Percentiles rank a stretch among this genome's conserved stretches.
These are phyloP conservation scores for Macrosteles quadrilineatus DNA, from an alignment of 1,140 invertebrate species.

Conservation along the genomic window DNA sequence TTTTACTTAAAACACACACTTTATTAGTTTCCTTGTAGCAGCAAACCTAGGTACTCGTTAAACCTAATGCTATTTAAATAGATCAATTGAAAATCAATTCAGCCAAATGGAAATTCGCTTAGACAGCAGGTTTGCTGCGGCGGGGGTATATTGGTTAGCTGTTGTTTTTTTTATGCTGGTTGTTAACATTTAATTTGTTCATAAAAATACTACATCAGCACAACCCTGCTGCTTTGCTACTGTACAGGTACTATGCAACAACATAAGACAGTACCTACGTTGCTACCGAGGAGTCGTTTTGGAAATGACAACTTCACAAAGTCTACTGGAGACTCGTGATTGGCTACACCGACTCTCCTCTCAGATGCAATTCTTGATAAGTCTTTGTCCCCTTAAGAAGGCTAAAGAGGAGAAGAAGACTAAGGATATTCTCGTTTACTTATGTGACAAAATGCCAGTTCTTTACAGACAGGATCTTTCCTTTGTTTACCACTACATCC, in stretches of 20 bases:
- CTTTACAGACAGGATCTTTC: slow-evolving; percentile 57
- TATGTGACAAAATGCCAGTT: slow-evolving; percentile 48
- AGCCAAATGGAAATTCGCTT: too few relatives aligned
- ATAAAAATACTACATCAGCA: too few relatives aligned
- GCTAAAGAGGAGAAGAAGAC: not conserved
- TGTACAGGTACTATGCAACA: slow-evolving; percentile 56
- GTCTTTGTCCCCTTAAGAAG: not conserved
- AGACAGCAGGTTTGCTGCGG: too few relatives aligned
- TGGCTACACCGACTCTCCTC: not conserved
- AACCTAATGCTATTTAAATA: too few relatives aligned
- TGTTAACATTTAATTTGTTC: too few relatives aligned
- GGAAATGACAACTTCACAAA: slow-evolving; percentile 51
- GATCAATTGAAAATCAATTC: too few relatives aligned
- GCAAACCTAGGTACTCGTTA: too few relatives aligned
- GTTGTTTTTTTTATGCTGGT: too few relatives aligned
- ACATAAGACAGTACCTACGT: slow-evolving; percentile 56
- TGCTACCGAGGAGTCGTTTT: slow-evolving; percentile 56
- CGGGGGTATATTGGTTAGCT: too few relatives aligned
- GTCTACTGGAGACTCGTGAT: slow-evolving; percentile 50
- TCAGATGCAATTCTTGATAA: slow-evolving; percentile 5
- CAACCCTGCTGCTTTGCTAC: too few relatives aligned
- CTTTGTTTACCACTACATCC: slow-evolving; percentile 56
- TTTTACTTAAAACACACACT: too few relatives aligned
- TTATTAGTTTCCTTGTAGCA: too few relatives aligned
- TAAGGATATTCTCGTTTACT: not conserved